Conservation (phyloP, 2,113 vertebrate species). For the Macquaria australasica region DNA sequence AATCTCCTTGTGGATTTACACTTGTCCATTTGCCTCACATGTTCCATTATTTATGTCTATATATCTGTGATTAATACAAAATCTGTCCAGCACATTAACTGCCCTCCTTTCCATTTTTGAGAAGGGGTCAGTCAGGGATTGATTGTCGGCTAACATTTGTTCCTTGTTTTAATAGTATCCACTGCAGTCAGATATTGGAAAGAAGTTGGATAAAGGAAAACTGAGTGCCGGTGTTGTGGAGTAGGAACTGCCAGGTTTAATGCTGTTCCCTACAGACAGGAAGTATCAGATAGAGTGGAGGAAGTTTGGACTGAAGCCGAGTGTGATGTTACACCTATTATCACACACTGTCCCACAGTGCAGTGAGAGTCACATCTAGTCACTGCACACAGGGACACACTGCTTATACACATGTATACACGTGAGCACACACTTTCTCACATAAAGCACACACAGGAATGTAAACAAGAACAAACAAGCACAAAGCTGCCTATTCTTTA, state of each 20-base stretch:
- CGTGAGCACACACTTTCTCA: conserved; percentile 12
- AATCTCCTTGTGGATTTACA: conserved; percentile 8
- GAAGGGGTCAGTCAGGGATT: not conserved
- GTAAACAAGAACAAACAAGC: conserved; percentile 5
- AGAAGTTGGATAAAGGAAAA: not conserved
- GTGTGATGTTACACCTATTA: conserved; percentile 70
- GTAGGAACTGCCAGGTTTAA: conserved; percentile 16
- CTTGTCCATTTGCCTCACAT: not conserved
- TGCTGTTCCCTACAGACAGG: conserved; percentile 31
- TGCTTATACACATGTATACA: not conserved
- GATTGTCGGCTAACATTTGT: not conserved
- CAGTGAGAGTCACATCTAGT: conserved; percentile 28
- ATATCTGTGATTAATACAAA: not conserved
- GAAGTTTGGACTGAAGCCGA: conserved; percentile 43
- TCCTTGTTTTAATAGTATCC: not conserved
- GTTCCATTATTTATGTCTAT: not conserved
- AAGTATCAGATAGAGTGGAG: conserved; percentile 11
- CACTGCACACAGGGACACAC: conserved; percentile 26
- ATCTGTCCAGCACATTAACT: not conserved
- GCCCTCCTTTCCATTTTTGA: not conserved
- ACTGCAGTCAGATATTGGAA: conserved; percentile 1
- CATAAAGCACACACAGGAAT: conserved; percentile 1
- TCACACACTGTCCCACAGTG: conserved; percentile 40
- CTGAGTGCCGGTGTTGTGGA: not conserved
- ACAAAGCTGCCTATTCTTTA: not conserved